phyloP scores from a whole-genome alignment of 1,140 invertebrate species.

The Drosophila bocki region DNA sequence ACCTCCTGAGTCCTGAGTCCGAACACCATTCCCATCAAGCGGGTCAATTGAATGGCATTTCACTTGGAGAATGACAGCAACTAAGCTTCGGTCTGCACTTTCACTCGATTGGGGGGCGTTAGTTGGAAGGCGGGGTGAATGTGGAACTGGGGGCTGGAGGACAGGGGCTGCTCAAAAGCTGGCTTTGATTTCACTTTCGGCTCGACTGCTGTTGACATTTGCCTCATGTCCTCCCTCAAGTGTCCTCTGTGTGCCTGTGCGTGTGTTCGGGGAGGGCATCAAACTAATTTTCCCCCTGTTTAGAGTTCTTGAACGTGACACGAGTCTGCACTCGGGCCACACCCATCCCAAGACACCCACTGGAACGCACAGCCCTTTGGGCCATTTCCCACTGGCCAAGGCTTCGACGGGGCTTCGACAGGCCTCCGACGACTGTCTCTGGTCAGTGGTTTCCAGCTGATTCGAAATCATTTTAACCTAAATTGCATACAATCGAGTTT shows the following conservation, averaged over 20 bases:
- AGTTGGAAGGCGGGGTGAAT: not conserved
- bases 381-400: constrained; percentile 8
- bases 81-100: constrained; percentile 68
- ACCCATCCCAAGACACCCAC: constrained; percentile 29
- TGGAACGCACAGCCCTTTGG: not conserved
- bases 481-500: constrained; percentile 80
- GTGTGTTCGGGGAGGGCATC: constrained; percentile 44
- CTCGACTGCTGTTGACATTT: constrained; percentile 74
- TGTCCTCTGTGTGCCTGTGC: constrained; percentile 24
- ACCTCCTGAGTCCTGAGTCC: not conserved
- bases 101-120: constrained; percentile 56
- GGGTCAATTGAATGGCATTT: constrained; percentile 79
- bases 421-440: constrained; percentile 26
- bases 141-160: constrained; percentile 4
- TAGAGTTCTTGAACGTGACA: constrained; percentile 81
- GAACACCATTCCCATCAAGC: constrained; percentile 29
- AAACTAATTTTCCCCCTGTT: constrained; percentile 81
- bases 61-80: constrained; percentile 71
- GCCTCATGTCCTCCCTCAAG: constrained; percentile 31
- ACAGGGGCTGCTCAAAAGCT: constrained; percentile 36
- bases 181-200: constrained; percentile 77
- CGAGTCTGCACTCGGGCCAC: constrained; percentile 67
- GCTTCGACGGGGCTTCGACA: constrained; percentile 31
- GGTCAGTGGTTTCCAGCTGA: constrained; percentile 68
- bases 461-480: constrained; percentile 78